Evolutionary conservation across 1,140 invertebrate species (phyloP).

Genomic region (Oreohelix idahoensis): DNA sequence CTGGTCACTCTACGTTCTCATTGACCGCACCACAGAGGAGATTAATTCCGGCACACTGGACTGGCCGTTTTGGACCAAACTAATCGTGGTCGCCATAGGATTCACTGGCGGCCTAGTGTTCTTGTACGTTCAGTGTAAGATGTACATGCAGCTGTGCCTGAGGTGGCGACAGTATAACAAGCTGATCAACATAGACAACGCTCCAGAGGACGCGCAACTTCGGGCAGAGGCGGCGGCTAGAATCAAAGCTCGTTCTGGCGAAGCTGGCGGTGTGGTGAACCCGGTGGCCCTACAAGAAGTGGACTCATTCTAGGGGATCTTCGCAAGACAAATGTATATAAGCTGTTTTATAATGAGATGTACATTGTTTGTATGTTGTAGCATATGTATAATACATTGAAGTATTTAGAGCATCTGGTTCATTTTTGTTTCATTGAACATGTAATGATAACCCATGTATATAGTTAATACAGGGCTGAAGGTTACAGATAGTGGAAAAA

Average conservation of each 20-base stretch:
- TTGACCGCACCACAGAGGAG: constrained; percentile 93
- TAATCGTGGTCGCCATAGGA: constrained; percentile 95
- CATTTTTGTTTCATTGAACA: too few species aligned
- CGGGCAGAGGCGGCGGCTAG: constrained; percentile 47
- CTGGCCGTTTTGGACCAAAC: constrained; percentile 98
- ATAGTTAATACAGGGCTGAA: too few species aligned
- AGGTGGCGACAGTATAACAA: constrained; percentile 95
- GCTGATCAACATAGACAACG: constrained; percentile 89
- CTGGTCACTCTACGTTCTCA: constrained; percentile 96
- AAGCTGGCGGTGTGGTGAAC: constrained; percentile 46
- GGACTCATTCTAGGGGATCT: constrained; percentile 40
- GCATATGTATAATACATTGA: too few species aligned
- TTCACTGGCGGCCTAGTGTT: constrained; percentile 96
- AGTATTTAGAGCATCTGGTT: too few species aligned
- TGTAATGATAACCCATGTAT: too few species aligned
- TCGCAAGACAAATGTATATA: too few species aligned
- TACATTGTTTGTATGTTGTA: too few species aligned
- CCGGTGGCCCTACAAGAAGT: constrained; percentile 44
- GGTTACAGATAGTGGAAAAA: too few species aligned
- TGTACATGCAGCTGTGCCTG: constrained; percentile 92
- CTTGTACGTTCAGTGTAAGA: constrained; percentile 97
- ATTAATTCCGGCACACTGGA: constrained; percentile 82
- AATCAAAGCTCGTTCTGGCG: constrained; percentile 41
- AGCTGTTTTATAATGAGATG: too few species aligned
- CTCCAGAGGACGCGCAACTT: constrained; percentile 49